Conservation (phyloP, 1,140 invertebrate genomes). For the Drusus annulatus region DNA sequence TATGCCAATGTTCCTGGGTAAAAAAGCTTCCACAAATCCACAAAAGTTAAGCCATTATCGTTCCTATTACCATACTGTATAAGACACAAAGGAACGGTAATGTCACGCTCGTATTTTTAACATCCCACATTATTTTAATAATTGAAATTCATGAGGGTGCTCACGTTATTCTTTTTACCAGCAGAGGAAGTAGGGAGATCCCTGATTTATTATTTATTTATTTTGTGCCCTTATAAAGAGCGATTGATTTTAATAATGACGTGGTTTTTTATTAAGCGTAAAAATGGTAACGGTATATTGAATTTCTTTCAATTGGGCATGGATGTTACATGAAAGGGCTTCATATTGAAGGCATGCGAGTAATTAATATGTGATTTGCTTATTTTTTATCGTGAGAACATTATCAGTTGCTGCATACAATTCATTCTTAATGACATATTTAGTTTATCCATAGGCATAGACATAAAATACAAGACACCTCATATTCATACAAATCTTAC, state of each 20-base stretch:
- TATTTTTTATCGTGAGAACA: too few relatives aligned
- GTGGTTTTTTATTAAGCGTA: not conserved
- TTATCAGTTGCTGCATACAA: too few relatives aligned
- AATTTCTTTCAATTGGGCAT: not conserved
- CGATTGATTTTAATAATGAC: constrained; percentile 47
- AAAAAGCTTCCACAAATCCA: constrained; percentile 21
- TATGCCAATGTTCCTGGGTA: constrained; percentile 9
- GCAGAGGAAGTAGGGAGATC: constrained; percentile 5
- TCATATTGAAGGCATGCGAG: too few relatives aligned
- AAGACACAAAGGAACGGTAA: constrained; percentile 6
- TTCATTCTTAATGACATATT: too few relatives aligned
- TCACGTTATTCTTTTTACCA: constrained; percentile 45
- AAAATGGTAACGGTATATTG: not conserved
- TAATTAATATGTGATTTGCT: too few relatives aligned
- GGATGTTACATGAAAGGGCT: too few relatives aligned
- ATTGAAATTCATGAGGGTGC: constrained; percentile 57
- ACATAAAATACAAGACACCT: too few relatives aligned
- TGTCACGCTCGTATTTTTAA: not conserved
- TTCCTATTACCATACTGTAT: constrained; percentile 32
- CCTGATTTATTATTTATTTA: constrained; percentile 41
- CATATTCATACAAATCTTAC: too few relatives aligned
- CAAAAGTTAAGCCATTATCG: constrained; percentile 24
- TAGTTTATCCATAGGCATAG: too few relatives aligned
- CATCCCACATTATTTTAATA: constrained; percentile 54
- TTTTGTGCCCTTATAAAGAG: constrained; percentile 20